Evolutionary conservation across 2,797 vertebrate genomes (phyloP).

Genomic region (Apogon talboti): DNA sequence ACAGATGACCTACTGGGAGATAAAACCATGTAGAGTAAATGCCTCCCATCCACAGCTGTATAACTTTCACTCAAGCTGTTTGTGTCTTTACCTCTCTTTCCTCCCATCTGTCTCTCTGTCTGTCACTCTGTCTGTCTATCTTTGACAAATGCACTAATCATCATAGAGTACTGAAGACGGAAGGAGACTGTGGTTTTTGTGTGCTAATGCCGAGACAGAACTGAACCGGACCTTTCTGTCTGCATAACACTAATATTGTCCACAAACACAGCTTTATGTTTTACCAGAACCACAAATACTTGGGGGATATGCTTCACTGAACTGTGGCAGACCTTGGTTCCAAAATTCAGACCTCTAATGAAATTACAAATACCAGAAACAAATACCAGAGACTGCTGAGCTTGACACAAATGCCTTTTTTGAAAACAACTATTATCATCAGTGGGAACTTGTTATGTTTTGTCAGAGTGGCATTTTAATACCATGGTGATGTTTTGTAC

Average conservation of each 20-base stretch:
- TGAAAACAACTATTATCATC: conserved; percentile 78
- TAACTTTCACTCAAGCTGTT: conserved; percentile 44
- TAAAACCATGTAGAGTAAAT: conserved; percentile 43
- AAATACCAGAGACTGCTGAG: conserved; percentile 71
- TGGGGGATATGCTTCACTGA: conserved; percentile 73
- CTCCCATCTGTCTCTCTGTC: conserved; percentile 33
- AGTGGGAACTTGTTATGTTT: conserved; percentile 68
- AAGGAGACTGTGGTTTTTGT: conserved; percentile 75
- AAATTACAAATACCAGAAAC: conserved; percentile 78
- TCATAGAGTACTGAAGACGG: conserved; percentile 53
- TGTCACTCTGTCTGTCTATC: conserved; percentile 48
- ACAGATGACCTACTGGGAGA: conserved; percentile 56
- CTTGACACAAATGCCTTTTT: conserved; percentile 55
- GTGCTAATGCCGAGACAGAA: conserved; percentile 68
- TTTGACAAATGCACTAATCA: conserved; percentile 55
- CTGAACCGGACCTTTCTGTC: conserved; percentile 62
- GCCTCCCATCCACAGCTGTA: conserved; percentile 27
- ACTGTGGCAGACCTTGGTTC: conserved; percentile 76
- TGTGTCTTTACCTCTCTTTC: conserved; percentile 33
- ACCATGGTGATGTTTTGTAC: conserved; percentile 56
- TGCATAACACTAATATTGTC: conserved; percentile 73
- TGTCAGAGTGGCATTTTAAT: conserved; percentile 66
- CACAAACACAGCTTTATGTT: conserved; percentile 75
- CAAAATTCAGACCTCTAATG: conserved; percentile 78
- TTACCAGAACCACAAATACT: conserved; percentile 76